Conservation (phyloP, 2,113 vertebrate species). For the Anthoscopus minutus region DNA sequence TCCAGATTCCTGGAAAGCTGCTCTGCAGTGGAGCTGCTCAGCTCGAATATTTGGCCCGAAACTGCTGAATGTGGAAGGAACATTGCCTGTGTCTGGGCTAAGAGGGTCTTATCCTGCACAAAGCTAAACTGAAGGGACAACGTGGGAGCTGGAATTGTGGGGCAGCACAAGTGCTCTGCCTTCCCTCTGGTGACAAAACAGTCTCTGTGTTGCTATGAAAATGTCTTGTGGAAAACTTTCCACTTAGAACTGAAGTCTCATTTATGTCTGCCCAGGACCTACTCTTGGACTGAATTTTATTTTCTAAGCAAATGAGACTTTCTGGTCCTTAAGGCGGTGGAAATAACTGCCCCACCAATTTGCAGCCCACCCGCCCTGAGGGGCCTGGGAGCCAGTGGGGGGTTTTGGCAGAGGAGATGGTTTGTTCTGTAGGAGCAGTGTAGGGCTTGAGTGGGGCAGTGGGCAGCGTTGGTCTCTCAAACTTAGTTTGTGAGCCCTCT, state of each 20-base stretch:
- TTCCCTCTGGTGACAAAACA: background rate
- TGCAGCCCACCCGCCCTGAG: background rate
- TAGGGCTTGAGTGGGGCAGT: background rate
- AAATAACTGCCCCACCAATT: background rate
- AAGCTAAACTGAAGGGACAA: background rate
- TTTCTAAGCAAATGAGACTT: background rate
- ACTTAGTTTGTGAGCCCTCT: background rate
- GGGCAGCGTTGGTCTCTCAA: background rate
- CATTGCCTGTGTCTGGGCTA: background rate
- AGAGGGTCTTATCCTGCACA: background rate
- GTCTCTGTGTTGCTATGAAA: background rate
- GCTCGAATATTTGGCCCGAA: background rate
- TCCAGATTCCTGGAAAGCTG: background rate
- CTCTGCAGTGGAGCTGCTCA: background rate
- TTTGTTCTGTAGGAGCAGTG: background rate
- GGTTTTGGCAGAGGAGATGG: background rate
- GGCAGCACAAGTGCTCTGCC: background rate
- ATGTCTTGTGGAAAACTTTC: conserved; percentile 14
- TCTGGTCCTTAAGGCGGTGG: background rate
- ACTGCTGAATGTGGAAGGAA: background rate
- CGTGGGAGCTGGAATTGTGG: background rate
- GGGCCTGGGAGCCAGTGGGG: background rate
- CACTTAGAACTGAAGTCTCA: background rate
- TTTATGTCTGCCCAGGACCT: background rate
- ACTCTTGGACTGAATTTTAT: background rate